phyloP scores from a whole-genome alignment of 1,140 invertebrate species.

The Hestina assimilis region DNA sequence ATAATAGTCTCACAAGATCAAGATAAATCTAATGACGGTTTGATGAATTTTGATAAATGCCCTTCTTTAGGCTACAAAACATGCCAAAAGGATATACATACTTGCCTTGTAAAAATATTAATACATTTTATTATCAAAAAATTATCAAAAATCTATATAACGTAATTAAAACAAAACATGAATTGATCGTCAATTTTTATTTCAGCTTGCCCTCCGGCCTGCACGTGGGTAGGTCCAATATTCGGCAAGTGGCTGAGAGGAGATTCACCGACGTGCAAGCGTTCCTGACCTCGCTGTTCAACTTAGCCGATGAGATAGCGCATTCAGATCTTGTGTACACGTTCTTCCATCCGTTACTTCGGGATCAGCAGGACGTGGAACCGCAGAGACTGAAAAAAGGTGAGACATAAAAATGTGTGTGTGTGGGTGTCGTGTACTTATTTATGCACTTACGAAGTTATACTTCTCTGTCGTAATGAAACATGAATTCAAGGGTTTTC shows the following conservation, averaged over 20 bases:
- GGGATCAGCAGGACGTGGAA: constrained; percentile 92
- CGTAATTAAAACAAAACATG: background rate
- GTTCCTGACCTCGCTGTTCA: constrained; percentile 92
- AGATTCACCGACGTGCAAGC: constrained; percentile 91
- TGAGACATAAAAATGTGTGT: no score
- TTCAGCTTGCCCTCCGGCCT: constrained; percentile 86
- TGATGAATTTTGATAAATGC: no score
- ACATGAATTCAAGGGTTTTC: no score
- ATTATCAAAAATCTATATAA: background rate
- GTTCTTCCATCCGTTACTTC: constrained; percentile 96
- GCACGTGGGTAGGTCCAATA: constrained; percentile 94
- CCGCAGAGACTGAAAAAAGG: constrained; percentile 74
- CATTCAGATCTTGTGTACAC: constrained; percentile 98
- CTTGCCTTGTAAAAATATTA: no score
- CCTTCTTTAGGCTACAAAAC: no score
- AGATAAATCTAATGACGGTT: no score
- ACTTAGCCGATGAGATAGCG: constrained; percentile 93
- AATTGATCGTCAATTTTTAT: background rate
- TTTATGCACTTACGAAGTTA: no score
- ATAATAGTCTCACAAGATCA: no score
- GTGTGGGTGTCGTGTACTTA: no score
- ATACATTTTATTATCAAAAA: background rate
- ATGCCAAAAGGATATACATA: no score
- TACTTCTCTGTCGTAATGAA: no score
- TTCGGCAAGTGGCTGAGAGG: constrained; percentile 95